Evolutionary conservation across 2,797 vertebrate genomes (phyloP).

Genomic region (Pogonophryne albipinna): DNA sequence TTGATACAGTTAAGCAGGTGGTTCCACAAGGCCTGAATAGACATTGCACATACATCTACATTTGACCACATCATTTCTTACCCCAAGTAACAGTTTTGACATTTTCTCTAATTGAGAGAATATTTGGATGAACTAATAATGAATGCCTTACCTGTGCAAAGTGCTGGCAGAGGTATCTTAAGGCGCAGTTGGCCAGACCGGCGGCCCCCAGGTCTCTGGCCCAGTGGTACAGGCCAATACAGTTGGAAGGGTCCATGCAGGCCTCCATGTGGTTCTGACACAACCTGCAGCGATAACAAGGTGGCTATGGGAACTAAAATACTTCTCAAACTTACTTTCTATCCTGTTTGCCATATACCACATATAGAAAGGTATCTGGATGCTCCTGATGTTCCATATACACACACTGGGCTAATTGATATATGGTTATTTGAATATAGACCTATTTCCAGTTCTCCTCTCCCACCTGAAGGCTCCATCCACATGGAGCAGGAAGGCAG

Average conservation of each 20-base stretch:
- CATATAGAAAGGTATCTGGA: not conserved
- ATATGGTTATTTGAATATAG: not conserved
- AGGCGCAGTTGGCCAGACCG: constrained; percentile 83
- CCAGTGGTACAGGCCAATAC: constrained; percentile 91
- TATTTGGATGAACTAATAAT: not conserved
- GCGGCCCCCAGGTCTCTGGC: constrained; percentile 88
- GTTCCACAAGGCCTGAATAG: not conserved
- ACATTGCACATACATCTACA: too few species aligned
- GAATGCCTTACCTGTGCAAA: constrained; percentile 82
- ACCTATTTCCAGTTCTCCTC: not conserved
- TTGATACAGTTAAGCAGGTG: not conserved
- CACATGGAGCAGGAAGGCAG: constrained; percentile 91
- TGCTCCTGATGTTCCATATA: not conserved
- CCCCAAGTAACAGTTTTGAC: too few species aligned
- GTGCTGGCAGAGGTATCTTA: constrained; percentile 88
- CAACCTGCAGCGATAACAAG: constrained; percentile 57
- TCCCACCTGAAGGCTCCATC: constrained; percentile 85
- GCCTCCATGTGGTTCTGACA: constrained; percentile 92
- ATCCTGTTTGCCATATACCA: not conserved
- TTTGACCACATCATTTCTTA: too few species aligned
- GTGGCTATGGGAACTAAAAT: not conserved
- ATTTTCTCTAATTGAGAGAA: not conserved
- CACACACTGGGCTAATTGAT: not conserved
- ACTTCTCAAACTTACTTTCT: not conserved
- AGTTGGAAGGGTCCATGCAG: constrained; percentile 92